Percentiles rank a stretch among this genome's conserved stretches.
These are phyloP conservation scores for Sipha flava DNA, from an alignment of 1,140 invertebrate species.

Conservation along the genomic window DNA sequence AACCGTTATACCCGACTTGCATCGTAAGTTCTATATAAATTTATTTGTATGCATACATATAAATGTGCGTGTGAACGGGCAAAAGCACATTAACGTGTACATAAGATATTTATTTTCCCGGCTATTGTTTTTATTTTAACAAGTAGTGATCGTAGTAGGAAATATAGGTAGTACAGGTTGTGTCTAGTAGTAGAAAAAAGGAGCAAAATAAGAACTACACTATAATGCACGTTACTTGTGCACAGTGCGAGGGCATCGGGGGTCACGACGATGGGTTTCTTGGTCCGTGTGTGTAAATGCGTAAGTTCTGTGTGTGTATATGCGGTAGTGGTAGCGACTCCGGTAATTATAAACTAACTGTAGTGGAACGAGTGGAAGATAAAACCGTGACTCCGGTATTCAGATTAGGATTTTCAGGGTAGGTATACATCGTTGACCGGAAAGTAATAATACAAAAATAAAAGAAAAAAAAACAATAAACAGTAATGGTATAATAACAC, in stretches of 20 bases:
- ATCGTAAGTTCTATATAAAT: background rate
- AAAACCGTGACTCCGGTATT: constrained; percentile 22
- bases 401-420: background rate
- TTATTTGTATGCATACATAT: too few species aligned
- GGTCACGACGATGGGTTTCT: background rate
- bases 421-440: background rate
- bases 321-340: background rate
- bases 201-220: background rate
- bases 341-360: constrained; percentile 20
- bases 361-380: background rate
- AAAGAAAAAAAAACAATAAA: background rate
- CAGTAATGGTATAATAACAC: too few species aligned
- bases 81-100: background rate
- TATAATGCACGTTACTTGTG: background rate
- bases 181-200: background rate
- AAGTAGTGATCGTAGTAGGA: background rate
- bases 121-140: background rate
- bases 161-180: background rate
- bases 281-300: too few species aligned
- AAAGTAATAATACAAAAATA: background rate
- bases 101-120: background rate
- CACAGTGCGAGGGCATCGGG: background rate
- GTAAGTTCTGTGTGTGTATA: background rate
- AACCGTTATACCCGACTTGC: background rate
- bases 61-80: background rate